Evolutionary conservation across 2,797 vertebrate species (phyloP), one percentile per base, ranked within the genome.

Genomic region (Phyllotis vaccarum): DNA sequence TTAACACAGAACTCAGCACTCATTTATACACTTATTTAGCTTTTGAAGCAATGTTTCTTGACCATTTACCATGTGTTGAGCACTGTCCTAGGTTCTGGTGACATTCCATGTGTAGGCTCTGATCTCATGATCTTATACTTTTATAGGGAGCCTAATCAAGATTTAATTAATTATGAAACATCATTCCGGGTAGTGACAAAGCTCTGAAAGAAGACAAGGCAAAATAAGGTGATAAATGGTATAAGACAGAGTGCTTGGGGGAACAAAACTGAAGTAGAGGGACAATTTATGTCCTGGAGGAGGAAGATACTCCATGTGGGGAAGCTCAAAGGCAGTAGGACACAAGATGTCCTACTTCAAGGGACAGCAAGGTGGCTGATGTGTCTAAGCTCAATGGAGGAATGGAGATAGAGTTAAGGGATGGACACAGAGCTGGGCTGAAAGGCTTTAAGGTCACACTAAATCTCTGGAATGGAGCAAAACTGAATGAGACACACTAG

Each of bases 1-100:
- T 93, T 89, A 58, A 92, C 83, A 78, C 66, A 94, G 37, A 78
- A 81, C 22, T 40, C n/a, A n/a, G 13, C 4, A 54, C 60, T 86
- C 70, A 34, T 27, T 80, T 7, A 76, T 1, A 56, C 27, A 66
- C 43, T 86, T 54, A 66, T 68, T 79, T 21, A 94, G 16, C 27
- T 13, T 56, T 40, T 83, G n/a, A 86, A 52, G 46, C 60, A 70
- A 14, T 70, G 29, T n/a, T 89, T 72, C 43, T 8, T 52, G 86
- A 93, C 22, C 1, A 46, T 16, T 4, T 90, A 13, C 40, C 29
- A 17, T 2, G 8, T 34, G 16, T 21, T 85, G 72, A 70, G 37
- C 70, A 31, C 27, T 40, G 2, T 90, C 40, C 54, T 34, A 31
- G 72, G 5, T 9, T 29, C 56, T 54, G 75, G 31, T 16, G 43